These are phyloP conservation scores for Thomomys bottae DNA, from an alignment of 2,113 vertebrate species.

Conservation along the genomic window DNA sequence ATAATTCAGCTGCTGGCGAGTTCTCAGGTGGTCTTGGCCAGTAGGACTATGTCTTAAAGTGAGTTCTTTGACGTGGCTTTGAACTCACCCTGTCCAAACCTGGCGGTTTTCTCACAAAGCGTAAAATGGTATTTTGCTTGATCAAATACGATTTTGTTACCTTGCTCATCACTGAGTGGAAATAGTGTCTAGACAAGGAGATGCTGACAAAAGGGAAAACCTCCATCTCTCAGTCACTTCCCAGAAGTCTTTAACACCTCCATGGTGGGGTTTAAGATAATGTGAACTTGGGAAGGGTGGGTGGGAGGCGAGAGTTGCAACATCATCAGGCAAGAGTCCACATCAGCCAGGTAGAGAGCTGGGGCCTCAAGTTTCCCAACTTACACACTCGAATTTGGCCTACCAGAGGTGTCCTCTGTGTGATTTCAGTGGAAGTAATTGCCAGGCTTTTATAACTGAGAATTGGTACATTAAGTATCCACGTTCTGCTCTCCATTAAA, in stretches of 20 bases:
- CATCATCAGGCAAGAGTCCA: background rate
- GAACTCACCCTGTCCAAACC: background rate
- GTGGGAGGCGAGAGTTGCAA: no score
- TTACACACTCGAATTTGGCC: background rate
- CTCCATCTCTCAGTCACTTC: background rate
- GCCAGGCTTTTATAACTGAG: background rate
- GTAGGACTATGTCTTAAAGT: background rate
- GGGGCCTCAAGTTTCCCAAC: no score
- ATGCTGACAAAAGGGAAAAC: no score
- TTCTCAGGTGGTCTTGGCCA: background rate
- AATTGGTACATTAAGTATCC: background rate
- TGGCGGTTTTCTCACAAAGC: background rate
- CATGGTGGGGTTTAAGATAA: no score
- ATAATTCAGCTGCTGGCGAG: no score
- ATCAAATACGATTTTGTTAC: no score
- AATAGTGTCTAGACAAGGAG: no score
- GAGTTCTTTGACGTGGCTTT: background rate
- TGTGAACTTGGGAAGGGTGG: background rate
- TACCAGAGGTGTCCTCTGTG: background rate
- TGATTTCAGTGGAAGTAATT: constrained; percentile 26
- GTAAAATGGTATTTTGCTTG: background rate
- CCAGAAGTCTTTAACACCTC: background rate
- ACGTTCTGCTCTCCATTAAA: constrained; percentile 23
- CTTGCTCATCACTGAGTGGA: no score
- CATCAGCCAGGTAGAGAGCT: background rate